These are phyloP conservation scores for Lagopus muta DNA, from an alignment of 2,113 vertebrate genomes.

Conservation along the genomic window DNA sequence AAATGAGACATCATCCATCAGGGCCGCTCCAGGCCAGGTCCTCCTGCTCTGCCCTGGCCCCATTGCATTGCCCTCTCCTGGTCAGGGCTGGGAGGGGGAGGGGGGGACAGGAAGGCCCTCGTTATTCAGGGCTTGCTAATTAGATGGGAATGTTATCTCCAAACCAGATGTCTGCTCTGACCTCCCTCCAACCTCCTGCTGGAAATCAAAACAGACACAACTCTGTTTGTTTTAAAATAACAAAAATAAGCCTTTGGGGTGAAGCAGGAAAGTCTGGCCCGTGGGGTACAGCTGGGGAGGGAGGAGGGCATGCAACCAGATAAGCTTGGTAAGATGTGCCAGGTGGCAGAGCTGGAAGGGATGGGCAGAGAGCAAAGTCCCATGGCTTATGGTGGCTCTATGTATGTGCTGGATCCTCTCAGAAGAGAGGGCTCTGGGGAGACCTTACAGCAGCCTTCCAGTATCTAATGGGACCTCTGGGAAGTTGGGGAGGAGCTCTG, in stretches of 20 bases:
- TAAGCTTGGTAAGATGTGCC: neutral
- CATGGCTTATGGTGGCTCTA: neutral
- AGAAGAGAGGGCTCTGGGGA: neutral
- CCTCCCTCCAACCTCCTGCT: conserved; percentile 61
- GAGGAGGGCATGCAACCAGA: neutral
- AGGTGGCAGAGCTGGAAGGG: neutral
- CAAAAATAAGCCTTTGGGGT: conserved; percentile 27
- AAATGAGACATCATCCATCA: neutral
- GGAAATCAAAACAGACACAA: conserved; percentile 53
- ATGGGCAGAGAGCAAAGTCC: neutral
- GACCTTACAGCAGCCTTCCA: neutral
- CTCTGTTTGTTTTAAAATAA: conserved; percentile 52
- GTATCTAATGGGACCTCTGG: neutral
- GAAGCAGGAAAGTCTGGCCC: conserved; percentile 25
- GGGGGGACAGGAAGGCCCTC: conserved; percentile 65
- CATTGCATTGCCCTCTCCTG: neutral
- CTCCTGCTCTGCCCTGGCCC: neutral
- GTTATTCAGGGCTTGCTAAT: conserved; percentile 63
- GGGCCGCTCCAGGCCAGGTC: neutral
- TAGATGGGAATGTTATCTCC: conserved; percentile 72
- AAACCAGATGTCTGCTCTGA: conserved; percentile 71
- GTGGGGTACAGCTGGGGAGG: neutral
- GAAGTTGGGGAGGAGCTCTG: neutral
- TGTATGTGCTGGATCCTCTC: neutral
- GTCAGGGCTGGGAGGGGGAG: neutral